Evolutionary conservation across 2,888 invertebrate genomes (phyloP), one percentile per base, ranked within the genome.

Genomic region (Colostygia pectinataria): DNA sequence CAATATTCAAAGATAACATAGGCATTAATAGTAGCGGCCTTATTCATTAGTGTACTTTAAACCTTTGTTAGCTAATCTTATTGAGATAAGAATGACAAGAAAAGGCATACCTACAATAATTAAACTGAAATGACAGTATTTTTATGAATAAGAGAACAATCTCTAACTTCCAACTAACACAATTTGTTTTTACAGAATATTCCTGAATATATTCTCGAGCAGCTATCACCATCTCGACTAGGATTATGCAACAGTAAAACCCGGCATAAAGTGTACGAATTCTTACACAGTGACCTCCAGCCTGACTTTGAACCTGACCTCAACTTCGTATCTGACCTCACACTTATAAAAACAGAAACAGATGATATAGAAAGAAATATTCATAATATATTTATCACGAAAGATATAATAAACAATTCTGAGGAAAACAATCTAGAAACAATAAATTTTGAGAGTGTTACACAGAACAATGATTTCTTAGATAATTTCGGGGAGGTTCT

Each of bases 151-250:
- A n/a, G n/a, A n/a, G n/a, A n/a, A n/a, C n/a, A n/a, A n/a, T n/a
- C n/a, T n/a, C n/a, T n/a, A n/a, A n/a, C n/a, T n/a, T n/a, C n/a
- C n/a, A n/a, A n/a, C n/a, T n/a, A n/a, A n/a, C n/a, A n/a, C n/a
- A n/a, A n/a, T n/a, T n/a, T n/a, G n/a, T 15, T 38, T 13, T 38
- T 33, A 14, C 34, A 52, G 52, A 20, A 4, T 5, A 18, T 29
- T 13, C 42, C 46, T 6, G 29, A 34, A 10, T 39, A 52, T 15
- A 38, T 52, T 9, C 31, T 46, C 8, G 42, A 52, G 9, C 42
- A 38, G n/a, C 29, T 46, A 1, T 38, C 41, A 20, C 9, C 33
- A 4, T 25, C 47, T 1, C 2, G 38, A 0, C 8, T 52, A 23
- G 32, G 38, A 0, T 12, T 52, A 1, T 42, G 42, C 18, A 42